Base-by-base conservation (phyloP, 2,797 vertebrate genomes). In the Botia kubotai region DNA sequence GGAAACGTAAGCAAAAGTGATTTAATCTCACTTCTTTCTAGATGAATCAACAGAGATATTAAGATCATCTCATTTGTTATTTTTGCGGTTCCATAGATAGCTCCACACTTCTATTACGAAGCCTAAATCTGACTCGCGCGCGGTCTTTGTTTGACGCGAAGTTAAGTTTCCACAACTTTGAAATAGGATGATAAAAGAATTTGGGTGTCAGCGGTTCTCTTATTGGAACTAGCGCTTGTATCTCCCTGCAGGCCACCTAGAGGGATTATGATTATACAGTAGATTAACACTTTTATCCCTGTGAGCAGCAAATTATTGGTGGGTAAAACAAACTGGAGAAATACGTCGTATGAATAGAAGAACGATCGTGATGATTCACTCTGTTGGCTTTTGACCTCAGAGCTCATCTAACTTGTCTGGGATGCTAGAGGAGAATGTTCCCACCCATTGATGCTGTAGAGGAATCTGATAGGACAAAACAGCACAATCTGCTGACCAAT, bases 91-190 rank as follows among this genome's bases (percentile, higher is more conserved):
- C 71, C 91, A 94, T 93, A 95, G 95, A 94, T 95, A n/a, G 29
- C 3, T n/a, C 0, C 6, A 39, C 33, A 66, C 68, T 79, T 93
- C 95, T 94, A 93, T 95, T 94, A 93, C 89, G 90, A 91, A 94
- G 92, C 92, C 91, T 90, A 92, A 92, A 94, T 93, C 93, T 50
- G 60, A 55, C 23, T 71, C 53, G 17, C 21, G 53, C 33, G 67
- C 53, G 14, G 94, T 95, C 94, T 95, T 95, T 95, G 94, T 95
- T 80, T 76, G 66, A 72, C 63, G 2, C 72, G 68, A 80, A 72
- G 77, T 84, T 83, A 80, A 52, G 77, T 84, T 79, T 65, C 52
- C 78, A 57, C 73, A 81, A 83, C 77, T 82, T 84, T 76, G 26
- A 48, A 73, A 77, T 75, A n/a, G 75, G 50, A 52, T 74, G 81